Evolutionary conservation across 2,113 vertebrate genomes (phyloP).

Genomic region (Rhinolophus sinicus): DNA sequence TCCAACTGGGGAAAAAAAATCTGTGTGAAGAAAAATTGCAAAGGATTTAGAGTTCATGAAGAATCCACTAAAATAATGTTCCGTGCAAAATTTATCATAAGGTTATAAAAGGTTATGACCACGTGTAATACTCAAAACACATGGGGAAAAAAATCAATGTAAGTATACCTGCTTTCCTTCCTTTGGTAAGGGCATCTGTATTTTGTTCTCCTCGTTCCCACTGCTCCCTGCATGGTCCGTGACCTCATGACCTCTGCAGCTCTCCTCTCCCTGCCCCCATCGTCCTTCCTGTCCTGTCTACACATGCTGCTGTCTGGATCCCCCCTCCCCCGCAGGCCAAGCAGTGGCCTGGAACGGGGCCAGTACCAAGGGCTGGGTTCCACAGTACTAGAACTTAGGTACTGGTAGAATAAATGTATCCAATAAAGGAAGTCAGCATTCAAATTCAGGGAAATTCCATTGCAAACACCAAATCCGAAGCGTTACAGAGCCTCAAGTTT

Average conservation of each 20-base stretch:
- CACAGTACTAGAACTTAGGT: neutral
- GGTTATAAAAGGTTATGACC: conserved; percentile 54
- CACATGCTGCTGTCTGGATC: neutral
- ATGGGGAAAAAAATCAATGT: neutral
- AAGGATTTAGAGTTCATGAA: conserved; percentile 49
- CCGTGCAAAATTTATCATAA: conserved; percentile 41
- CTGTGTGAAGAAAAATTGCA: conserved; percentile 50
- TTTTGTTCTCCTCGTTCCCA: neutral
- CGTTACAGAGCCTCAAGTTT: neutral
- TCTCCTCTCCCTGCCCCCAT: neutral
- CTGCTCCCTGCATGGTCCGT: rapidly evolving
- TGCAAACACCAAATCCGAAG: neutral
- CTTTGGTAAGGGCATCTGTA: neutral
- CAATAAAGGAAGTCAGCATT: neutral
- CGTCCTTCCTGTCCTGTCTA: neutral
- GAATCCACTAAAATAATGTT: conserved; percentile 64
- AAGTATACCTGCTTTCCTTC: neutral
- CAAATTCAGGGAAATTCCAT: neutral
- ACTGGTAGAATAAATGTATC: neutral
- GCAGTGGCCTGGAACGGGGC: neutral
- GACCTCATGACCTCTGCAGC: neutral
- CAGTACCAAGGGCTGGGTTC: neutral
- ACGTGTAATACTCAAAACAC: conserved; percentile 40
- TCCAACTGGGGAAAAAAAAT: conserved; percentile 33
- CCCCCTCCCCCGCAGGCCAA: neutral